These are phyloP conservation scores for Conus canariensis DNA, from an alignment of 2,888 invertebrate genomes.

Conservation along the genomic window DNA sequence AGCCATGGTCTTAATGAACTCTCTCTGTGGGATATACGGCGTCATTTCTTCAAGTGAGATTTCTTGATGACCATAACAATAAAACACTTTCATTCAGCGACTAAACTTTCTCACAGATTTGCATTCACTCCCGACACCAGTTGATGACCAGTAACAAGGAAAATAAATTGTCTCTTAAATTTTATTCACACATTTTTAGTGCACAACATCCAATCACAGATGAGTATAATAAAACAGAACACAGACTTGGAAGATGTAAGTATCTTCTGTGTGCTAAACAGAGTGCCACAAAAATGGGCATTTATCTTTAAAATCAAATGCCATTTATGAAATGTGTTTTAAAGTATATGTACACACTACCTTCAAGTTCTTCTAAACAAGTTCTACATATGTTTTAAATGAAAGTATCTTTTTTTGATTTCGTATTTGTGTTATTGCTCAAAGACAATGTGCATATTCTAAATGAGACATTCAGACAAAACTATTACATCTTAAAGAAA, in stretches of 20 bases:
- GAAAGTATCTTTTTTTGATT: not conserved
- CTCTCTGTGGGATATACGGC: too few relatives aligned
- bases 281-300: slow-evolving; percentile 30
- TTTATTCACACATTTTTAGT: slow-evolving; percentile 56
- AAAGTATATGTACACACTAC: slow-evolving; percentile 22
- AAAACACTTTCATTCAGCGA: too few relatives aligned
- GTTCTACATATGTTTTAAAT: not conserved
- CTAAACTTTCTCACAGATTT: not conserved
- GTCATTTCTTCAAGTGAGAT: too few relatives aligned
- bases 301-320: slow-evolving; percentile 25
- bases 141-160: not conserved
- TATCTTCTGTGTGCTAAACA: slow-evolving; percentile 34
- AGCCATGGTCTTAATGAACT: too few relatives aligned
- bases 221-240: slow-evolving; percentile 42
- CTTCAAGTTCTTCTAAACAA: not conserved
- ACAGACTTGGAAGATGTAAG: slow-evolving; percentile 34
- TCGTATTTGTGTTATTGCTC: slow-evolving; percentile 9
- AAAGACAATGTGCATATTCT: not conserved
- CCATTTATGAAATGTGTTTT: slow-evolving; percentile 23
- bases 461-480: not conserved
- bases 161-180: not conserved
- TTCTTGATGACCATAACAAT: too few relatives aligned
- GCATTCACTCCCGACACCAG: not conserved
- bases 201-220: slow-evolving; percentile 68
- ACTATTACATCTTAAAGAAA: not conserved